Evolutionary conservation across 2,888 invertebrate species (phyloP).

Genomic region (Macrophya alboannulata): DNA sequence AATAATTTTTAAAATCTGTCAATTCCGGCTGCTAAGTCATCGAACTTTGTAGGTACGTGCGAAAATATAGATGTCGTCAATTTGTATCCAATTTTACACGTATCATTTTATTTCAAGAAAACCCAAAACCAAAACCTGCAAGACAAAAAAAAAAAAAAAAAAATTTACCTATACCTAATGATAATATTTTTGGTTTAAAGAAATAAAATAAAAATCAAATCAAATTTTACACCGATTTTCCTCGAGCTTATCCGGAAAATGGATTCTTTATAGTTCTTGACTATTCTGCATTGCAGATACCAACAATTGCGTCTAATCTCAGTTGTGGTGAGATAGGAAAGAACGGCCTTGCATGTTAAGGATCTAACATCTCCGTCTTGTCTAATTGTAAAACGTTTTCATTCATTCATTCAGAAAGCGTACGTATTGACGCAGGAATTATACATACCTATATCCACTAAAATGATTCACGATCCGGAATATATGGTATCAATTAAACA

Average conservation of each 20-base stretch:
- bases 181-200: neutral
- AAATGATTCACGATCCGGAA: conserved; percentile 30
- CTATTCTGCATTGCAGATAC: neutral
- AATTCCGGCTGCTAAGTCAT: neutral
- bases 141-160: neutral
- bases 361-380: neutral
- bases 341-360: neutral
- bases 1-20: neutral
- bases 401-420: conserved; percentile 68
- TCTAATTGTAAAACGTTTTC: conserved; percentile 56
- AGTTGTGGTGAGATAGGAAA: neutral
- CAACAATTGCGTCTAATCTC: neutral
- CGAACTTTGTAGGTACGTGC: neutral
- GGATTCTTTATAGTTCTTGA: neutral
- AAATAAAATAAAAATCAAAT: neutral
- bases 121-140: too few species aligned
- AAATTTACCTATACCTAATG: neutral
- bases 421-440: conserved; percentile 64
- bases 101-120: neutral
- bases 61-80: neutral
- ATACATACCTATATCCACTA: conserved; percentile 1
- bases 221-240: neutral
- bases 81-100: neutral
- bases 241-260: neutral
- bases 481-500: conserved; percentile 13